Conservation (phyloP, 2,113 vertebrate species). For the Clarias gariepinus region DNA sequence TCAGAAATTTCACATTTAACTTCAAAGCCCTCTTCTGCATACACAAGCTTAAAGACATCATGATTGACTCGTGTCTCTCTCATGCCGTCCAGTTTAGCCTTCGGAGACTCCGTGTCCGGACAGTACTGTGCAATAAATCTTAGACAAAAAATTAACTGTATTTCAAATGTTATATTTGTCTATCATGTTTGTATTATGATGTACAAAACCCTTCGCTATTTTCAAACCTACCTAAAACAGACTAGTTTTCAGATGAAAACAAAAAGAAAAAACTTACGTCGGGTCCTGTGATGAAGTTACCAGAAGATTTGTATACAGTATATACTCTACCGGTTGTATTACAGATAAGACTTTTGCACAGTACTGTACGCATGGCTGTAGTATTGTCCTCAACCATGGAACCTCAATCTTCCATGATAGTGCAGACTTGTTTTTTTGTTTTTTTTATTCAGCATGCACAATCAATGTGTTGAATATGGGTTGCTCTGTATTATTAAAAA, state of each 20-base stretch:
- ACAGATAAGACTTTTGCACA: no score
- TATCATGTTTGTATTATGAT: no score
- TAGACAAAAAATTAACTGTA: no score
- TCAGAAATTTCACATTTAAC: not conserved
- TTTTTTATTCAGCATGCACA: not conserved
- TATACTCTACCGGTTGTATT: no score
- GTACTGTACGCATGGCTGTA: not conserved
- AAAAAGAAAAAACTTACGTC: no score
- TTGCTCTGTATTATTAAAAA: not conserved
- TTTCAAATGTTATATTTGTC: no score
- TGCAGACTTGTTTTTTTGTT: not conserved
- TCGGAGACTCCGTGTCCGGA: not conserved
- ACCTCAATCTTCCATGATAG: not conserved
- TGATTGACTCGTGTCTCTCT: not conserved
- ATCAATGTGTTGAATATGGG: not conserved
- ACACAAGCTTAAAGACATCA: not conserved
- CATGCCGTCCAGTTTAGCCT: not conserved
- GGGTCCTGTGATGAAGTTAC: no score
- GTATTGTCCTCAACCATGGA: not conserved
- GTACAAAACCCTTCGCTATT: no score
- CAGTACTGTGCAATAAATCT: no score
- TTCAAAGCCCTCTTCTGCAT: not conserved
- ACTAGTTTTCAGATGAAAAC: no score
- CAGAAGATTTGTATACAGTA: no score
- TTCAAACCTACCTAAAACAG: no score